Evolutionary conservation across 2,113 vertebrate genomes (phyloP).

Genomic region (Chiloscyllium plagiosum): DNA sequence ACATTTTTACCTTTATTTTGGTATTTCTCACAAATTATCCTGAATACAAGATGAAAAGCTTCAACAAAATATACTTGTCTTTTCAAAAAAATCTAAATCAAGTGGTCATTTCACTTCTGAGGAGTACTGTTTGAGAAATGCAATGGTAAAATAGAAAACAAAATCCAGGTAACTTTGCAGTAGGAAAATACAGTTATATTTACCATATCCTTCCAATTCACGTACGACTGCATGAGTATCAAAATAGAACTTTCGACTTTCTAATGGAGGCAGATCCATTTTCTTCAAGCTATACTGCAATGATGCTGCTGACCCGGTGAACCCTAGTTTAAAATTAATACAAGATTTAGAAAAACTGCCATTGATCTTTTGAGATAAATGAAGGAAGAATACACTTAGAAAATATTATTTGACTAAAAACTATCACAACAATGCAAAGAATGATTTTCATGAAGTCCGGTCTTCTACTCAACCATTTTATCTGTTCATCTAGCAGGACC

Average conservation of each 20-base stretch:
- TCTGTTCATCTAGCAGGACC: background rate
- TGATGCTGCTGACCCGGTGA: constrained; percentile 51
- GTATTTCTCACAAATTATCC: no score
- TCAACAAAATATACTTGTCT: no score
- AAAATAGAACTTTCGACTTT: constrained; percentile 67
- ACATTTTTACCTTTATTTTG: no score
- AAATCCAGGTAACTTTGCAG: background rate
- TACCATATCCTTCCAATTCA: constrained; percentile 83
- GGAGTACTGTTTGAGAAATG: background rate
- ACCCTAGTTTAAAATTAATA: constrained; percentile 49
- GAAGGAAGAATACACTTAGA: background rate
- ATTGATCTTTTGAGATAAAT: no score
- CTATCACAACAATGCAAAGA: background rate
- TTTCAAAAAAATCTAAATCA: background rate
- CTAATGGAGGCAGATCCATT: constrained; percentile 51
- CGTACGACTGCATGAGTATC: constrained; percentile 85
- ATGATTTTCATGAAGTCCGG: background rate
- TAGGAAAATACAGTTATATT: constrained; percentile 36
- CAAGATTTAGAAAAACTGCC: background rate
- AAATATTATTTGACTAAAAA: background rate
- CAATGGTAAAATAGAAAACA: background rate
- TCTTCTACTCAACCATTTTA: background rate
- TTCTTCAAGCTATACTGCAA: constrained; percentile 57
- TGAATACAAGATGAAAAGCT: no score
- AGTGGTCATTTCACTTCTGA: background rate